Evolutionary conservation across 1,140 invertebrate genomes (phyloP).

Genomic region (Pinna nobilis): DNA sequence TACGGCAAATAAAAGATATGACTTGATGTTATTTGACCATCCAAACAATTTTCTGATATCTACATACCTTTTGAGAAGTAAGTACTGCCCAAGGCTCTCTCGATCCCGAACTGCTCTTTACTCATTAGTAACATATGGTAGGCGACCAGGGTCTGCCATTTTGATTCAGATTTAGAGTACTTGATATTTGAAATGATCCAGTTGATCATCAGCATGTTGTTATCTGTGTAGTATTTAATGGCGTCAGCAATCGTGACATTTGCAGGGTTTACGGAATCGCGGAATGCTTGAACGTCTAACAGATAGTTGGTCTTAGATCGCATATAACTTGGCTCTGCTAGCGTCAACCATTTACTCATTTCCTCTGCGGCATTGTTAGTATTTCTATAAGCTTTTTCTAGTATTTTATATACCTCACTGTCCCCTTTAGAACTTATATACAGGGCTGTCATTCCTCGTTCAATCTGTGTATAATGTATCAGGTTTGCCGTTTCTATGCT

Average conservation of each 20-base stretch:
- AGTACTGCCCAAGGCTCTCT: conserved; percentile 56
- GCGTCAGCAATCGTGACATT: conserved; percentile 42
- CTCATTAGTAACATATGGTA: conserved; percentile 59
- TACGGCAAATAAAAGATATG: too few species aligned
- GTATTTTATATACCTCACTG: not conserved
- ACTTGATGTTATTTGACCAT: not conserved
- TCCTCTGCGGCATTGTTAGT: not conserved
- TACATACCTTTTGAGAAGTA: conserved; percentile 59
- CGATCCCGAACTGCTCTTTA: conserved; percentile 58
- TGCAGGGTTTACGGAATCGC: conserved; percentile 7
- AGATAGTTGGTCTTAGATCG: conserved; percentile 13
- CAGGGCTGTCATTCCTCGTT: conserved; percentile 50
- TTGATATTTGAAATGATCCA: conserved; percentile 45
- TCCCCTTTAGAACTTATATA: conserved; percentile 48
- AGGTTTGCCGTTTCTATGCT: conserved; percentile 50
- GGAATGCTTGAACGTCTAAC: conserved; percentile 26
- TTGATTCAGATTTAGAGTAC: conserved; percentile 4
- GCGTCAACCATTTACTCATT: not conserved
- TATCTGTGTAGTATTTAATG: conserved; percentile 48
- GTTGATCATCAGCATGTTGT: conserved; percentile 42
- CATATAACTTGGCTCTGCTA: not conserved
- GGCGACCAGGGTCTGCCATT: conserved; percentile 50
- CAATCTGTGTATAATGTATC: conserved; percentile 52
- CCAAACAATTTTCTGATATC: too few species aligned
- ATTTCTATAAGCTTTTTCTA: conserved; percentile 6